These are phyloP conservation scores for Amblyteles armatorius DNA, from an alignment of 2,888 invertebrate species.

Conservation along the genomic window DNA sequence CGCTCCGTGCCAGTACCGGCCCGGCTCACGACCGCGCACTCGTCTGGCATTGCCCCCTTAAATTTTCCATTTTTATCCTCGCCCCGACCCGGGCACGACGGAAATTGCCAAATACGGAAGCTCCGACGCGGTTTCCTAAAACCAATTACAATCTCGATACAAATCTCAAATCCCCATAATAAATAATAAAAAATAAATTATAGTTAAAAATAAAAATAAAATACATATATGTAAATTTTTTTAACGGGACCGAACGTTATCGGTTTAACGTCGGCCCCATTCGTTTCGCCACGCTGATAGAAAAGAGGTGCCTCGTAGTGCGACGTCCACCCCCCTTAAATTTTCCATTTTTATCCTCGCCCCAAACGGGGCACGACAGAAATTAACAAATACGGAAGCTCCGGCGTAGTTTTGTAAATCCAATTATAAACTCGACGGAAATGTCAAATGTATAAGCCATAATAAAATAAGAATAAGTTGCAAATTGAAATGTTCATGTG, in stretches of 20 bases:
- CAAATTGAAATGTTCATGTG: too few species aligned
- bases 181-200: neutral
- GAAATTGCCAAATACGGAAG: slow-evolving; percentile 48
- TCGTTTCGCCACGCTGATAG: too few species aligned
- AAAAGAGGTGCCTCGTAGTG: too few species aligned
- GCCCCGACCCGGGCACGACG: neutral
- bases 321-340: slow-evolving; percentile 19
- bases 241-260: too few species aligned
- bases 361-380: neutral
- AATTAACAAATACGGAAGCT: slow-evolving; percentile 47
- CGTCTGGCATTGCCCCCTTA: slow-evolving; percentile 25
- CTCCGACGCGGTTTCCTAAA: slow-evolving; percentile 18
- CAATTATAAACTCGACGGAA: neutral
- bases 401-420: neutral
- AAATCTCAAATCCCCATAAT: neutral
- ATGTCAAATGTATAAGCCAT: neutral
- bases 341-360: slow-evolving; percentile 48
- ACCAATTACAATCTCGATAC: slow-evolving; percentile 25
- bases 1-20: slow-evolving; percentile 44
- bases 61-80: slow-evolving; percentile 51
- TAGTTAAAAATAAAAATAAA: neutral
- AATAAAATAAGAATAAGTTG: too few species aligned
- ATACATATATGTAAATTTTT: too few species aligned
- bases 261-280: too few species aligned
- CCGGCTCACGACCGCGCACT: slow-evolving; percentile 12